Conservation (phyloP, 2,113 vertebrate genomes). For the Nothoprocta perdicaria region DNA sequence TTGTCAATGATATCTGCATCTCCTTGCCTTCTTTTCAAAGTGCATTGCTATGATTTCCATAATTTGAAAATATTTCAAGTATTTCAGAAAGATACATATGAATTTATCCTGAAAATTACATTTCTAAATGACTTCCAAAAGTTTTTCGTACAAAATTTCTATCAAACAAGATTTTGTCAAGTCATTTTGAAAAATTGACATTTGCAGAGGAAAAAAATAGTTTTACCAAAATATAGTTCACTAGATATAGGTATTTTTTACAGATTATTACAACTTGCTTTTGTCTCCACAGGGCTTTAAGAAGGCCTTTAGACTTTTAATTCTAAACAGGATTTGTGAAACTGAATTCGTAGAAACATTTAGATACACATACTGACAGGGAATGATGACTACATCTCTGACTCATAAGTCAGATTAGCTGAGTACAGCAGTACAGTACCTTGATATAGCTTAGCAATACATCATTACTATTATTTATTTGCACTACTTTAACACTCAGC, state of each 20-base stretch:
- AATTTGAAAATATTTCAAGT: not conserved
- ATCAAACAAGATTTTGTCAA: not conserved
- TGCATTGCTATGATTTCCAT: rapidly evolving
- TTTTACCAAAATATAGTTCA: not conserved
- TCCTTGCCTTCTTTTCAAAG: not conserved
- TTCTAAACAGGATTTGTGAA: not conserved
- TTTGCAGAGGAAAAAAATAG: not conserved
- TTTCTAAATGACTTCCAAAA: not conserved
- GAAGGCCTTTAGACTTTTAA: not conserved
- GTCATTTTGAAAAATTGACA: not conserved
- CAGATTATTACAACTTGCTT: not conserved
- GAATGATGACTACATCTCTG: not conserved
- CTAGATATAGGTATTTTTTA: not conserved
- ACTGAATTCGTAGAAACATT: not conserved
- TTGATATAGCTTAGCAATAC: not conserved
- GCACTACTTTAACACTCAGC: not conserved
- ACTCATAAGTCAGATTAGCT: not conserved
- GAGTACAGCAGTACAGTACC: not conserved
- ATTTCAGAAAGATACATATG: not conserved
- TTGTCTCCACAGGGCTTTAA: not conserved
- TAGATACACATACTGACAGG: not conserved
- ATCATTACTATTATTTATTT: conserved; percentile 49
- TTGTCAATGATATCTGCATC: rapidly evolving
- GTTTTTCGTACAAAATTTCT: not conserved
- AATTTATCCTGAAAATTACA: not conserved